Evolutionary conservation across 2,797 vertebrate genomes (phyloP).

Genomic region (Euthynnus affinis): DNA sequence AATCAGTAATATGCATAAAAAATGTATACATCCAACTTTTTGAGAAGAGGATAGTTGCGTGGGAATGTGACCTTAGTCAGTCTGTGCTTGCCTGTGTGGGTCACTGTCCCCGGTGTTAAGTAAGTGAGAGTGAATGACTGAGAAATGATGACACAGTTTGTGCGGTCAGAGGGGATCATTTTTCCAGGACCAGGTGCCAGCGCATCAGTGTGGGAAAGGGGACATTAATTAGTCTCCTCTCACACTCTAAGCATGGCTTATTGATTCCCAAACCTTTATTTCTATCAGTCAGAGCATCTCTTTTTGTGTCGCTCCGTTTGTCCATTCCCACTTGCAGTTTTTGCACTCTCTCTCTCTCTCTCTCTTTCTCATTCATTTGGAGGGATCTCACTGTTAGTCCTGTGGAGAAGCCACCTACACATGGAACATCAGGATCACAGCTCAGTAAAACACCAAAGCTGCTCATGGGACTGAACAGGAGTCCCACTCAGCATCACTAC

Average conservation of each 20-base stretch:
- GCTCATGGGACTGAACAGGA: conserved; percentile 63
- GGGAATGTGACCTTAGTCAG: conserved; percentile 70
- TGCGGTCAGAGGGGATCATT: conserved; percentile 56
- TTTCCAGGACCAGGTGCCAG: conserved; percentile 65
- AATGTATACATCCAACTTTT: conserved; percentile 34
- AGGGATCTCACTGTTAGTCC: conserved; percentile 72
- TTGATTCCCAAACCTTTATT: conserved; percentile 37
- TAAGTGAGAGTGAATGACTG: conserved; percentile 53
- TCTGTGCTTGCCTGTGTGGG: conserved; percentile 56
- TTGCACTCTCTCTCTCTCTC: conserved; percentile 36
- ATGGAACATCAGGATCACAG: conserved; percentile 77
- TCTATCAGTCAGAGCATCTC: conserved; percentile 30
- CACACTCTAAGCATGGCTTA: background rate
- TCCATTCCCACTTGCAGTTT: conserved; percentile 41
- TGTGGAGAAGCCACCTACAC: conserved; percentile 85
- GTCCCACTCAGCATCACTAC: conserved; percentile 81
- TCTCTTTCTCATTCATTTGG: conserved; percentile 67
- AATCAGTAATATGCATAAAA: conserved; percentile 37
- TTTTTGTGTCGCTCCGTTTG: conserved; percentile 39
- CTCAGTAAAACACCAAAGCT: conserved; percentile 66
- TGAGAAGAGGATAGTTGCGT: conserved; percentile 51
- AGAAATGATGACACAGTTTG: conserved; percentile 51
- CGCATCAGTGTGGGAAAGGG: conserved; percentile 56
- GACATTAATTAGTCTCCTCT: conserved; percentile 24
- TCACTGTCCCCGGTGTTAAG: conserved; percentile 77